Conservation (phyloP, 2,113 vertebrate genomes). For the Egretta garzetta region DNA sequence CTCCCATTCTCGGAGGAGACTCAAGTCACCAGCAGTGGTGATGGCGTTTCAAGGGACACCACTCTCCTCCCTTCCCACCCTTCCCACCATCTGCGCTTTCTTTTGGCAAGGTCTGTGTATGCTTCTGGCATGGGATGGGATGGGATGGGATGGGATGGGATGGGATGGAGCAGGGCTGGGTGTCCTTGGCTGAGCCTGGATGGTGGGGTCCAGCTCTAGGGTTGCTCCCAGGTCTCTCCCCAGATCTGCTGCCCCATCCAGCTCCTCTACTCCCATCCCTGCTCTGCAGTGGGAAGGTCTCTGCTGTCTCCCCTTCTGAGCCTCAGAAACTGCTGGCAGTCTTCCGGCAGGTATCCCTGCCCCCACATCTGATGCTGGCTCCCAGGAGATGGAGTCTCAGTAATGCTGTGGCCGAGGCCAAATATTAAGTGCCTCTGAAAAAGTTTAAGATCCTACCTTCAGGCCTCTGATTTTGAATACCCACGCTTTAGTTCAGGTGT, state of each 20-base stretch:
- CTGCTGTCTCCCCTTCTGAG: background rate
- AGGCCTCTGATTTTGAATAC: background rate
- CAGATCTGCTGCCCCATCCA: background rate
- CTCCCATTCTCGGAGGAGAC: background rate
- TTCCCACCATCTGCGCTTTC: background rate
- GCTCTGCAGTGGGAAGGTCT: background rate
- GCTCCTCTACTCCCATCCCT: background rate
- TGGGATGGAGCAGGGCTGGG: background rate
- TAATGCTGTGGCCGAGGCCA: background rate
- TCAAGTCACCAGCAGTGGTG: background rate
- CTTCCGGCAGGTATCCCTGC: background rate
- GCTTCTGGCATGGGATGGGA: background rate
- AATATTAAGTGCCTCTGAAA: background rate
- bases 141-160: background rate
- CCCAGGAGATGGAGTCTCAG: background rate
- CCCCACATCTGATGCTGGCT: rapidly evolving
- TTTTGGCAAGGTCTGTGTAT: background rate
- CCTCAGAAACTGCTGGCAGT: background rate
- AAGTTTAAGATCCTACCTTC: background rate
- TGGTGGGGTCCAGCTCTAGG: background rate
- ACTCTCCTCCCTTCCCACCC: background rate
- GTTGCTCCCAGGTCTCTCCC: background rate
- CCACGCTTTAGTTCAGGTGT: background rate
- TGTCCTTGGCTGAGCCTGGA: background rate
- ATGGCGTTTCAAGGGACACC: background rate